Evolutionary conservation across 1,140 invertebrate species (phyloP), one percentile per base, ranked within the genome.

Genomic region (Leptopilina clavipes): DNA sequence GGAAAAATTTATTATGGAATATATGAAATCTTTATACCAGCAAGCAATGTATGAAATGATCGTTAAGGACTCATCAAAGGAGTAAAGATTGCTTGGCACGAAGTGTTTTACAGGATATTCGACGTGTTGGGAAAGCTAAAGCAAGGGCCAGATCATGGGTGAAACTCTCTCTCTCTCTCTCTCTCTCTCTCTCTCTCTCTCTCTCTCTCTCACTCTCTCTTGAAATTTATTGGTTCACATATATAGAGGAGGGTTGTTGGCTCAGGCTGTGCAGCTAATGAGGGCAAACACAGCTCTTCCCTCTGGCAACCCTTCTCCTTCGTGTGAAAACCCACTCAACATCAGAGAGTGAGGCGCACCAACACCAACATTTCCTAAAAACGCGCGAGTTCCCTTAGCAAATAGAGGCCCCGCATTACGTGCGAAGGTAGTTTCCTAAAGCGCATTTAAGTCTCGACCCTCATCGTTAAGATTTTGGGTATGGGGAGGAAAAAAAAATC

Each of bases 221-320:
- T n/a, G 72, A 71, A 82, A 83, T 82, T 83, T 81, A 81, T 84
- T 81, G 79, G 82, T 72, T 71, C 78, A 81, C 79, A 74, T 72
- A 75, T 59, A 75, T 59, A 78, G 76, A 77, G 72, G 76, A 77
- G 71, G 71, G 78, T 81, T 81, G 80, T 80, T 81, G 76, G 77
- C 78, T 84, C 78, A 75, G 76, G 79, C 76, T 80, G 80, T 80
- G 78, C 80, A 82, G 81, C 82, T 84, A 84, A 86, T 84, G 84
- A 84, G 81, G 81, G 83, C 81, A 84, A 84, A 86, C 80, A 86
- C 74, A 73, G 71, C 70, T 56, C 78, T 70, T 72, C 72, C 59
- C 77, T 70, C 54, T 54, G 45, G 31, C 70, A 73, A 76, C 17
- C 17, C 40, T 71, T 65, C 78, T 5, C 25, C 75, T 74, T 22